A percentile compares a stretch with the other conserved stretches of the same genome.
Conservation (phyloP, 2,797 vertebrate species). For the Channa striata region DNA sequence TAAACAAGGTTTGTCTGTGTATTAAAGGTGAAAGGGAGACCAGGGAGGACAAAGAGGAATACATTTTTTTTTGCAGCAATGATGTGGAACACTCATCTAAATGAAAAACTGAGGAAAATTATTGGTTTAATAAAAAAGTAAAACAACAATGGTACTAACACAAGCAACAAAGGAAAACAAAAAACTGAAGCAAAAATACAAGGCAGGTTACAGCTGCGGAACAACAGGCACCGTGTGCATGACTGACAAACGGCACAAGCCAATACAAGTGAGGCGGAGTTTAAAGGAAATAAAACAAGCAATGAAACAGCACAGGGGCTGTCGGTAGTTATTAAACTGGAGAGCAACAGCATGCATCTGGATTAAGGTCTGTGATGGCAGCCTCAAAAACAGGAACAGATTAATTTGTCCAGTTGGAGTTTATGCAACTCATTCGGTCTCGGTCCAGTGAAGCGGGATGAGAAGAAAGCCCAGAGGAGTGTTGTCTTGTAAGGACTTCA, state of each 20-base stretch:
- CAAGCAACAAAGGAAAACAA: not conserved
- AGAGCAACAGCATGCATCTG: slow-evolving; percentile 72
- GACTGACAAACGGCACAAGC: slow-evolving; percentile 45
- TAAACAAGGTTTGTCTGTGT: slow-evolving; percentile 2
- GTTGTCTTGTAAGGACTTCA: slow-evolving; percentile 53
- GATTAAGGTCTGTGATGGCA: slow-evolving; percentile 73
- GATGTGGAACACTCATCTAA: slow-evolving; percentile 1
- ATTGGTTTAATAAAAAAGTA: not conserved
- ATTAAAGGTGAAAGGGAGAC: slow-evolving; percentile 7
- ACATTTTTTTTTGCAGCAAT: slow-evolving; percentile 1
- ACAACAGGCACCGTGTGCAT: slow-evolving; percentile 26
- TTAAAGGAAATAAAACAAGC: slow-evolving; percentile 64
- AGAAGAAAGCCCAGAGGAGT: slow-evolving; percentile 49
- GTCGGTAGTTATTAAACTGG: slow-evolving; percentile 65
- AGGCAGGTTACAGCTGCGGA: slow-evolving; percentile 23
- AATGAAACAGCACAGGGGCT: slow-evolving; percentile 52
- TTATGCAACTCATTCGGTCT: slow-evolving; percentile 66
- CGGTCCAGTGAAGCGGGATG: slow-evolving; percentile 63
- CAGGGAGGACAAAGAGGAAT: not conserved
- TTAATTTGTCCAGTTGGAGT: slow-evolving; percentile 75
- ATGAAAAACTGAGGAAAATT: not conserved
- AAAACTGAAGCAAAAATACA: slow-evolving; percentile 5
- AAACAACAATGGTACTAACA: slow-evolving; percentile 11
- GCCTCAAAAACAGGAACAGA: slow-evolving; percentile 74
- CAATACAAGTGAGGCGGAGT: slow-evolving; percentile 41